phyloP scores from a whole-genome alignment of 1,140 invertebrate species.

The Andrena cerasifolii region DNA sequence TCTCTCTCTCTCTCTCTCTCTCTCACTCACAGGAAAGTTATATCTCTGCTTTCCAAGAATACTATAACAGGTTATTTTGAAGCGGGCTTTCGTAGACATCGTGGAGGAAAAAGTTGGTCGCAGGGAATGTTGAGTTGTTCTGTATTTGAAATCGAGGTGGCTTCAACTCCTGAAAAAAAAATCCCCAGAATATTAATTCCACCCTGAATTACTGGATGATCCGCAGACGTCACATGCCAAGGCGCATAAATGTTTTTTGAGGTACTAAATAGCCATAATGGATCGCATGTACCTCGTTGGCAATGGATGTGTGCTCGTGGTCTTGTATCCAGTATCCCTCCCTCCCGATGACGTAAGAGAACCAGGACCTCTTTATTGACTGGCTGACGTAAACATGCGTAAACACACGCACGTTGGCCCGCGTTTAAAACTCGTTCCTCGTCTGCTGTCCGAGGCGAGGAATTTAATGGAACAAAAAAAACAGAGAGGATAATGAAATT shows the following conservation, averaged over 20 bases:
- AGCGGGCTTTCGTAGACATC: neutral
- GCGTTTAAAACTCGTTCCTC: neutral
- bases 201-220: neutral
- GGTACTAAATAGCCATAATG: neutral
- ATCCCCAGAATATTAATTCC: too few relatives aligned
- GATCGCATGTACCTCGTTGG: slow-evolving; percentile 22
- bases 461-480: neutral
- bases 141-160: too few relatives aligned
- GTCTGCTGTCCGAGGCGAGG: too few relatives aligned
- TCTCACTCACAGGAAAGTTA: neutral
- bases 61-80: neutral
- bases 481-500: neutral
- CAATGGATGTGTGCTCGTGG: slow-evolving; percentile 9
- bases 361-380: slow-evolving; percentile 38
- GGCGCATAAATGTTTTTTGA: too few relatives aligned
- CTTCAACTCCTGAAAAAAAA: too few relatives aligned
- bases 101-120: neutral
- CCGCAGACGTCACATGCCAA: neutral
- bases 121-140: neutral
- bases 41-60: neutral
- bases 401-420: slow-evolving; percentile 24
- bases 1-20: too few relatives aligned
- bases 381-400: slow-evolving; percentile 52
- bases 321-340: neutral
- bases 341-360: slow-evolving; percentile 31